Evolutionary conservation across 1,140 invertebrate species (phyloP).

Genomic region (Anadara kagoshimensis): DNA sequence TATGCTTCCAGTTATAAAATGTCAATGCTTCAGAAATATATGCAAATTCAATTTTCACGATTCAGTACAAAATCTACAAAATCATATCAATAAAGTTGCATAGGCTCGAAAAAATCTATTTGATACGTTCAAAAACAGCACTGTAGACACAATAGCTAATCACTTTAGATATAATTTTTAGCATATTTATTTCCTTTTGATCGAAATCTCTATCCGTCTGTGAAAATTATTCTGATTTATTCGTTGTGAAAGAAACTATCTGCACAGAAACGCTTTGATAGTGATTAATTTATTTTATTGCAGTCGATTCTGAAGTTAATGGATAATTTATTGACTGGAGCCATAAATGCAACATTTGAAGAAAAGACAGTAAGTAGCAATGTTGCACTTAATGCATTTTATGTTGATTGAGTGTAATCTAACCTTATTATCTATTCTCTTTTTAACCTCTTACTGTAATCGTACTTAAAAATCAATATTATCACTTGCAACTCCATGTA

Average conservation of each 20-base stretch:
- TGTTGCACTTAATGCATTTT: not conserved
- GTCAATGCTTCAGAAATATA: not conserved
- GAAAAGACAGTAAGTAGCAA: constrained; percentile 40
- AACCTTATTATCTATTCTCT: not conserved
- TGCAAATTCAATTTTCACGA: not conserved
- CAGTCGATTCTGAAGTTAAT: constrained; percentile 43
- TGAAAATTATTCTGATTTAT: not conserved
- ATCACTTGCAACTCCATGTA: not conserved
- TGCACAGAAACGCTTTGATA: not conserved
- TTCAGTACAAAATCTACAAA: not conserved
- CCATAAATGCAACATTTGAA: constrained; percentile 28
- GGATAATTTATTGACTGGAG: constrained; percentile 38
- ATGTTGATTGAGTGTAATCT: not conserved
- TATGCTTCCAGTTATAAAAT: not conserved
- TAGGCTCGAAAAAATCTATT: not conserved
- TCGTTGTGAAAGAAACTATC: not conserved
- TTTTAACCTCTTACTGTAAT: not conserved
- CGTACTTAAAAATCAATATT: not conserved
- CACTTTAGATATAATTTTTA: not conserved
- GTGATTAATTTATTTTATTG: constrained; percentile 7
- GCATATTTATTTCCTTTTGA: not conserved
- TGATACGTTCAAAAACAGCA: not conserved
- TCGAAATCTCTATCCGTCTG: not conserved
- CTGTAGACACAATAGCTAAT: not conserved
- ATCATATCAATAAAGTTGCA: not conserved